Evolutionary conservation across 1,140 invertebrate genomes (phyloP), one percentile per base, ranked within the genome.

Genomic region (Danaus plexippus): DNA sequence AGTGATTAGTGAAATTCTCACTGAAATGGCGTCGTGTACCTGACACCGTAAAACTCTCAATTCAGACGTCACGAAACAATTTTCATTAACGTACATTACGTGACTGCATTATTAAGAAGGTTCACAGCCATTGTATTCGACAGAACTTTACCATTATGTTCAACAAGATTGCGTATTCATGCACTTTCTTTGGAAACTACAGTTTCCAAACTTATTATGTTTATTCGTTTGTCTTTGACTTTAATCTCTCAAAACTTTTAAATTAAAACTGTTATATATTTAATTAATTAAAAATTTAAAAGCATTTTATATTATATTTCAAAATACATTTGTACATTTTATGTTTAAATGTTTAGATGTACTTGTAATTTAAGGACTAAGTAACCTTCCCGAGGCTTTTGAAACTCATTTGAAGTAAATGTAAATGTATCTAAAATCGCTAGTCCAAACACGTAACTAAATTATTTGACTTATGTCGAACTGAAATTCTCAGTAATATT

Each of bases 1-100:
- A 32, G 22, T 32, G 22, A 32, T 32, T 32, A 32, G 22, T 32
- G 22, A 32, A 32, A 32, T 32, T 32, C 22, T 32, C 22, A 32
- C 22, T 32, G 22, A 32, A 32, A 32, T 32, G 22, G 22, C 22
- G 22, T 32, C 22, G 22, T 32, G 22, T 32, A 32, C 22, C 22
- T 32, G 22, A 32, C 22, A 32, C 22, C 22, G 22, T 32, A 32
- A 32, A 32, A 32, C 54, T 18, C 51, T 50, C 46, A 56, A 56
- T 63, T 54, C 66, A 66, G 66, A 66, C 64, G 69, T 75, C 69
- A 71, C 64, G 64, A 61, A 80, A 76, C 73, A 76, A 76, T 77
- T 80, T 80, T 77, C 75, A 80, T 77, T 80, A 80, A 69, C 62
- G 64, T 52, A 64, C 47, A 71, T 71, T 75, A 77, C 75, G 75